Percentiles rank a stretch among this genome's conserved stretches.
Conservation (phyloP, 2,888 invertebrate species). For the Meiosimyza decipiens region DNA sequence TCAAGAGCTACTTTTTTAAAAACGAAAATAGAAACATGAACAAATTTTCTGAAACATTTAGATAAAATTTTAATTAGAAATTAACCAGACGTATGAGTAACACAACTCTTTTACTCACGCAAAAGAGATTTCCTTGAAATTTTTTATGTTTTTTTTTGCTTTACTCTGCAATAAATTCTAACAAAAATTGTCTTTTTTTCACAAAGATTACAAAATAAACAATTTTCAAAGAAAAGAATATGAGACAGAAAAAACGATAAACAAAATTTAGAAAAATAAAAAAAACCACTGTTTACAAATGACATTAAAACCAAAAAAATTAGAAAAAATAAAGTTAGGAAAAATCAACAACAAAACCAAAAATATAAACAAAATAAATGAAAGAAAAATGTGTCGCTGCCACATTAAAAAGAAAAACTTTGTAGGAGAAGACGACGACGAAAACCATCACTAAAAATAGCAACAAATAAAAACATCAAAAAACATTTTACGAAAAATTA, state of each 20-base stretch:
- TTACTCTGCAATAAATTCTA: conserved; percentile 33
- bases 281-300: conserved; percentile 53
- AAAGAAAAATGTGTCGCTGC: conserved; percentile 26
- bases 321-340: conserved; percentile 40
- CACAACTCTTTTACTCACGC: conserved; percentile 34
- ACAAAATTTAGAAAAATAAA: conserved; percentile 34
- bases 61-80: neutral
- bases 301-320: conserved; percentile 50
- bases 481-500: conserved; percentile 2
- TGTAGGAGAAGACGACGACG: neutral
- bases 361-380: conserved; percentile 32
- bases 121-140: conserved; percentile 49
- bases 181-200: conserved; percentile 10
- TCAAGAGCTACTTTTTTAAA: neutral
- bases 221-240: conserved; percentile 44
- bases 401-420: conserved; percentile 40
- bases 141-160: conserved; percentile 28
- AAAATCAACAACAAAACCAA: conserved; percentile 23
- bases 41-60: neutral
- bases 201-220: conserved; percentile 23
- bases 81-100: conserved; percentile 54
- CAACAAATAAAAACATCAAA: too few species aligned
- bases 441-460: conserved; percentile 16
- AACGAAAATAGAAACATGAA: neutral
- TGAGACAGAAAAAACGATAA: conserved; percentile 8